Base-by-base conservation (phyloP, 2,797 vertebrate species). In the Mastacembelus armatus region DNA sequence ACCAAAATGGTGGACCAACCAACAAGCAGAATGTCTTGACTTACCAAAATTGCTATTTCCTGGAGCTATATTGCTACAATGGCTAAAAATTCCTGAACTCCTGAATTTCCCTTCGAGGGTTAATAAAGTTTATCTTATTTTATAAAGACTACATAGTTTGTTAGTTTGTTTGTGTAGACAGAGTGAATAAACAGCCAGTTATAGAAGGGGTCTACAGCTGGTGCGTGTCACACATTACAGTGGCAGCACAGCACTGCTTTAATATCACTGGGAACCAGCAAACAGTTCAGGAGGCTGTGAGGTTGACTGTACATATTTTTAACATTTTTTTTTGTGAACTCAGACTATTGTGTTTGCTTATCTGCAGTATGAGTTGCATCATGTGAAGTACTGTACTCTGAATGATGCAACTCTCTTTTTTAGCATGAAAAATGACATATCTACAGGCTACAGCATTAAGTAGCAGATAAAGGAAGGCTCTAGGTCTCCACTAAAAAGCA, bases 361-460 rank as follows among this genome's bases (percentile, higher is more conserved):
- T 85, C 76, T 85, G 49, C 57, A 61, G 66, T 68, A 44, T 35
- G n/a, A 42, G 39, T 88, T 88, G 79, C 83, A 84, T 89, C 82
- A 91, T 63, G 67, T 62, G n/a, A 9, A 72, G 39, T 49, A 49
- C 39, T 74, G 70, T 67, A 61, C 71, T 35, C 40, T 44, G 48
- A 62, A 42, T 87, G 84, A 89, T 82, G 88, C 72, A 89, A 87
- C 64, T 58, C 52, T 66, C 44, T 70, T 45, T 30, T 19, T 69
- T 66, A 52, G 61, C 68, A 68, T 79, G 75, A 77, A 81, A 75
- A 83, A 66, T 22, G 10, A 71, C 63, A 66, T 29, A 30, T 69
- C 39, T 74, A 67, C 45, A 75, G 57, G 43, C 66, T 26, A 51
- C 15, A 43, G 33, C 44, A 42, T 19, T 59, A 9, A n/a, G n/a